Percentiles rank a stretch among this genome's conserved stretches.
Evolutionary conservation across 2,797 vertebrate genomes (phyloP).

Genomic region (Aphelocoma californica): DNA sequence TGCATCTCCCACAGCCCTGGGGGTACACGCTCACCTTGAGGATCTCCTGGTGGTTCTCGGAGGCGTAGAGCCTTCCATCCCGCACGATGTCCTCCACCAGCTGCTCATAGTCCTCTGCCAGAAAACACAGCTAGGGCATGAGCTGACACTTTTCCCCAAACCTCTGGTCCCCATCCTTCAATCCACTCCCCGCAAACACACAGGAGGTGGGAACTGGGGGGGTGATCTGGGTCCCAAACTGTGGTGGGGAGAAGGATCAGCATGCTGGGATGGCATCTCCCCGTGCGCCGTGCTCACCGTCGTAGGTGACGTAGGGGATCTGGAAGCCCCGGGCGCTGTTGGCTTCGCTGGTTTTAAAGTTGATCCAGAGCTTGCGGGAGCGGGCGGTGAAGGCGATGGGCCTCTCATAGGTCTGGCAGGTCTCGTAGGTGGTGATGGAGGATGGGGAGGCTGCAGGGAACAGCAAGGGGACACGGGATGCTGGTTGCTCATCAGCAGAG

Average conservation of each 20-base stretch:
- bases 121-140: background rate
- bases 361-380: constrained; percentile 96
- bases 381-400: constrained; percentile 97
- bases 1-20: background rate
- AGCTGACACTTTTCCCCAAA: background rate
- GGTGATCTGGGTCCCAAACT: accelerated
- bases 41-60: constrained; percentile 98
- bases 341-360: constrained; percentile 96
- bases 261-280: accelerated
- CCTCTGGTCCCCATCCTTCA: background rate
- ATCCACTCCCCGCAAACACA: background rate
- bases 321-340: constrained; percentile 97
- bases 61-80: constrained; percentile 94
- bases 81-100: constrained; percentile 97
- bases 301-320: constrained; percentile 97
- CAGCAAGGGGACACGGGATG: background rate
- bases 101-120: constrained; percentile 95
- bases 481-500: background rate
- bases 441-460: constrained; percentile 86
- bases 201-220: background rate
- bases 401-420: constrained; percentile 96
- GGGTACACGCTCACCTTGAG: constrained; percentile 82
- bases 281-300: constrained; percentile 76
- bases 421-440: constrained; percentile 98
- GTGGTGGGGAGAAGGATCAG: background rate